Evolutionary conservation across 2,888 invertebrate species (phyloP), one percentile per base, ranked within the genome.

Genomic region (Macaria notata): DNA sequence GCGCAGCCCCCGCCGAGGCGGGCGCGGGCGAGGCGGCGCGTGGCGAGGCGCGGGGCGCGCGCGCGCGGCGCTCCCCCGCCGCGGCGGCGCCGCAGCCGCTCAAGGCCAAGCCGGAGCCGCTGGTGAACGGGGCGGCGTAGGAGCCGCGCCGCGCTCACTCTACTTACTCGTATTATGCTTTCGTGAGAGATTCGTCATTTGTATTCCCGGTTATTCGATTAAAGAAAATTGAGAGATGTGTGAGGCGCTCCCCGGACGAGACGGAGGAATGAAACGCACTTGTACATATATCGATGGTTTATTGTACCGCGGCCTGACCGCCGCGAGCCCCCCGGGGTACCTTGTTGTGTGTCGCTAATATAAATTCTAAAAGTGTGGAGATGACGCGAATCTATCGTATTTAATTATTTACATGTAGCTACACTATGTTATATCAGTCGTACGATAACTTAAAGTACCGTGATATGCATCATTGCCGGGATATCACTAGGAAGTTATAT

Each of bases 121-220:
- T 94, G 84, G 93, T 94, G 69, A 94, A 94, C 85, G 94, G 94
- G 88, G 93, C 94, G 69, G 91, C 92, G 83, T 93, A 92, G 81
- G 56, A 38, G 56, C 63, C 50, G 48, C 60, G 64, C 65, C 53
- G 63, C 55, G 65, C 36, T 60, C 68, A 56, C 56, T 65, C 64
- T 75, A 83, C 86, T 83, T 79, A 81, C 87, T 85, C 86, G 83
- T 86, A 84, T 86, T 87, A 87, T 89, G 91, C 90, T 90, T 88
- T 86, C 84, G 80, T 89, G 88, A 89, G 86, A 88, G 88, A 88
- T 88, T 88, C 86, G 87, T 86, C 83, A 88, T 89, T 90, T 88
- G 89, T 92, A 91, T 88, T 89, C 88, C 88, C 81, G 88, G 88
- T 86, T 86, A 86, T 86, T 86, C 85, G 86, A 86, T 83, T 73